Evolutionary conservation across 2,888 invertebrate species (phyloP).

Genomic region (Macrosoma leucophasiata): DNA sequence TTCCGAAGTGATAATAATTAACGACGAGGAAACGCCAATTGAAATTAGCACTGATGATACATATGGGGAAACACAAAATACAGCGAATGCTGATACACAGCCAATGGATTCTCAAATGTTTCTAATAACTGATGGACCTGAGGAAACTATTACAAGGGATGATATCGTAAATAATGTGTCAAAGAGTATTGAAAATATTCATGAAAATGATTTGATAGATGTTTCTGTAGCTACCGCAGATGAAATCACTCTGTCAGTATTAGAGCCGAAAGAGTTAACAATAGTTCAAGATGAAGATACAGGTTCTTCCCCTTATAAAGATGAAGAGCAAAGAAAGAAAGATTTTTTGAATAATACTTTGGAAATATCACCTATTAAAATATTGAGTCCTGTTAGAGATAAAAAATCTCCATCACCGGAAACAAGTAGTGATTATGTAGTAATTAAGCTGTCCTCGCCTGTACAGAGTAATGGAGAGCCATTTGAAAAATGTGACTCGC

Average conservation of each 20-base stretch:
- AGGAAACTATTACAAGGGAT: too few species aligned
- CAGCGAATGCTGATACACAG: conserved; percentile 53
- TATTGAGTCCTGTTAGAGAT: conserved; percentile 49
- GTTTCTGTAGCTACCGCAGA: conserved; percentile 22
- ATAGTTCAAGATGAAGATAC: conserved; percentile 33
- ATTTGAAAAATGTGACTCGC: conserved; percentile 50
- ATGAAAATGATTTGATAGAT: conserved; percentile 15
- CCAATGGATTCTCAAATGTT: conserved; percentile 34
- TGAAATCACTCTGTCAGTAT: too few species aligned
- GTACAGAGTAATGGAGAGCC: conserved; percentile 60
- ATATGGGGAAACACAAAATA: conserved; percentile 23
- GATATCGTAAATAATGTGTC: too few species aligned
- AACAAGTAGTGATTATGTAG: conserved; percentile 51
- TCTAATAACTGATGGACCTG: neutral
- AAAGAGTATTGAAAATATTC: conserved; percentile 4
- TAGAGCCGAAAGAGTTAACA: too few species aligned
- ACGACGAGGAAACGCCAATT: conserved; percentile 32
- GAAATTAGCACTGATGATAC: conserved; percentile 33
- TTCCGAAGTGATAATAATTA: conserved; percentile 35
- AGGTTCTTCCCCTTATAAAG: conserved; percentile 54
- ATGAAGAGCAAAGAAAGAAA: conserved; percentile 53
- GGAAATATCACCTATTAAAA: conserved; percentile 78
- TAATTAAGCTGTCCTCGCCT: conserved; percentile 54
- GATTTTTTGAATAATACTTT: conserved; percentile 75
- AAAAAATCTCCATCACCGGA: conserved; percentile 50